Percentiles rank a stretch among this genome's conserved stretches.
Conservation (phyloP, 2,888 invertebrate genomes). For the Epinotia bilunana region DNA sequence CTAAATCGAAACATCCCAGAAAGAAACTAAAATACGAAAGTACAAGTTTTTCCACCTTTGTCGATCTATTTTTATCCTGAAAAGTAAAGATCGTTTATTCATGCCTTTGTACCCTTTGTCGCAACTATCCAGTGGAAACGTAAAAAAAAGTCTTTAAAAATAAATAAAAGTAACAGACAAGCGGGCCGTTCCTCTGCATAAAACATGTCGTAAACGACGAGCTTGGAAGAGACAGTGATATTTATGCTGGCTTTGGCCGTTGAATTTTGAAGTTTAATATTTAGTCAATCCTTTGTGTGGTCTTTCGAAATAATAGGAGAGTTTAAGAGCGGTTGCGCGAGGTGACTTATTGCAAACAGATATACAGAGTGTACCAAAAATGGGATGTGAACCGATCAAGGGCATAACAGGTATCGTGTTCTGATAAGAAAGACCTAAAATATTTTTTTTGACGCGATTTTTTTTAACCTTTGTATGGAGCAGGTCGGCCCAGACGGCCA, state of each 20-base stretch:
- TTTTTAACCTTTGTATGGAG: too few species aligned
- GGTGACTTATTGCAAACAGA: too few species aligned
- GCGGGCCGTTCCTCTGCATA: conserved; percentile 8
- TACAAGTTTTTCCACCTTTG: conserved; percentile 5
- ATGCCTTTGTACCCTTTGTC: conserved; percentile 32
- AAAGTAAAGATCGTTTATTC: conserved; percentile 39
- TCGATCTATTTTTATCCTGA: conserved; percentile 32
- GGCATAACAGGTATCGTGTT: too few species aligned
- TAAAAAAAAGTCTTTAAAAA: conserved; percentile 15
- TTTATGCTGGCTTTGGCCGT: neutral
- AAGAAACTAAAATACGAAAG: conserved; percentile 16
- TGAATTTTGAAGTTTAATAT: neutral
- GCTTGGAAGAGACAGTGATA: neutral
- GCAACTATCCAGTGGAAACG: conserved; percentile 24
- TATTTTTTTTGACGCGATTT: too few species aligned
- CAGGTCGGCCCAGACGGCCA: too few species aligned
- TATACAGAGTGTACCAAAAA: too few species aligned
- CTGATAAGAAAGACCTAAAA: too few species aligned
- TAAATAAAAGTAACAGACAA: conserved; percentile 23
- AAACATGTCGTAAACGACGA: conserved; percentile 2
- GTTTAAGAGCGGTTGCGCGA: too few species aligned
- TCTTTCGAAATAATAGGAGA: too few species aligned
- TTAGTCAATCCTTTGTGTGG: too few species aligned
- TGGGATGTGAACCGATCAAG: too few species aligned
- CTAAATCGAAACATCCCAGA: neutral